These are phyloP conservation scores for Atractosteus spatula DNA, from an alignment of 2,113 vertebrate species.

Conservation along the genomic window DNA sequence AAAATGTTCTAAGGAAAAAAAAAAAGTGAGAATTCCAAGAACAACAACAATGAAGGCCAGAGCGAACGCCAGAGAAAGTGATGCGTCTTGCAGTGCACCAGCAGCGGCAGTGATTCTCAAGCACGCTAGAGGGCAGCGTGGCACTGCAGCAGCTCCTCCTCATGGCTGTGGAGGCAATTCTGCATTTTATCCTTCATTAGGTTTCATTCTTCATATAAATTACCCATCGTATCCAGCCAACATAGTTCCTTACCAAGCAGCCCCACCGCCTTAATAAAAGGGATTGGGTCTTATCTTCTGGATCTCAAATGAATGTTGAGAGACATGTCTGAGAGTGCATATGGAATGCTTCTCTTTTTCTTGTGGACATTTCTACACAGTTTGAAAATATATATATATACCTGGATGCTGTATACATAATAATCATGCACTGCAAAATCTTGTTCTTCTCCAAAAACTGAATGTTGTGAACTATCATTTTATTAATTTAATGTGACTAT, in stretches of 20 bases:
- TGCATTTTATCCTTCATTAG: constrained; percentile 61
- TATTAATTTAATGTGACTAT: too few species aligned
- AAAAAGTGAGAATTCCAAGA: too few species aligned
- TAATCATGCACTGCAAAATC: too few species aligned
- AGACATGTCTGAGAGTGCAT: neutral
- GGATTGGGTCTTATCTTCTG: constrained; percentile 33
- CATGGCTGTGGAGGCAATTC: constrained; percentile 34
- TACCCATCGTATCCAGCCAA: constrained; percentile 59
- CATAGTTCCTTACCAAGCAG: constrained; percentile 53
- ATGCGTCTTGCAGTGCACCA: too few species aligned
- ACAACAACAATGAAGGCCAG: too few species aligned
- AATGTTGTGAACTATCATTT: too few species aligned
- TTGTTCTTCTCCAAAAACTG: too few species aligned
- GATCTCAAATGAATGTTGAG: constrained; percentile 36
- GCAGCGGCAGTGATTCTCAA: constrained; percentile 49
- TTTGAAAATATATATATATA: too few species aligned
- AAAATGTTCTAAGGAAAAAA: too few species aligned
- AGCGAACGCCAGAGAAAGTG: too few species aligned
- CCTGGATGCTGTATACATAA: too few species aligned
- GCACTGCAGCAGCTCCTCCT: constrained; percentile 36
- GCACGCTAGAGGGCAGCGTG: constrained; percentile 63
- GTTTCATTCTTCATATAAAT: constrained; percentile 59
- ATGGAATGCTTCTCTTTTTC: constrained; percentile 30
- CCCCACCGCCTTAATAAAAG: constrained; percentile 51
- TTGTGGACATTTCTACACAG: constrained; percentile 22